A percentile compares a stretch with the other conserved stretches of the same genome.
Evolutionary conservation across 2,888 invertebrate species (phyloP).

Genomic region (Julus scanicus): DNA sequence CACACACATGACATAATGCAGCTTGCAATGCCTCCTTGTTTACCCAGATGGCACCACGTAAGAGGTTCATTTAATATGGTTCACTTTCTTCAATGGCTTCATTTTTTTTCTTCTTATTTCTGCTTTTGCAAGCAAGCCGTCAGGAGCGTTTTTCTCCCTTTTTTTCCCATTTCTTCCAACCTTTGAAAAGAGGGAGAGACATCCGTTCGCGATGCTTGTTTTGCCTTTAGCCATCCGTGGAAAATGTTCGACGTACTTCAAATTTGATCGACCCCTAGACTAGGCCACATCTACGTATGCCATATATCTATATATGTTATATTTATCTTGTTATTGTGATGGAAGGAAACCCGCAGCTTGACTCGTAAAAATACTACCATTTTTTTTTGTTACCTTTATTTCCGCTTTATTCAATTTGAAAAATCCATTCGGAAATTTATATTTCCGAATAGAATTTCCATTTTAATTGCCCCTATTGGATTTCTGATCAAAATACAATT

Average conservation of each 20-base stretch:
- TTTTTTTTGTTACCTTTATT: not conserved
- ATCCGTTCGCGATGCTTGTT: constrained; percentile 5
- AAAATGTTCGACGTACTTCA: constrained; percentile 28
- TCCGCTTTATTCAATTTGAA: not conserved
- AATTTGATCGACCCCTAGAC: not conserved
- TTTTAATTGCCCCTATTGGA: not conserved
- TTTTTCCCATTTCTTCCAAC: constrained; percentile 8
- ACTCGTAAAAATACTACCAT: not conserved
- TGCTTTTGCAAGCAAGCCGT: not conserved
- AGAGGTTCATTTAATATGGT: constrained; percentile 33
- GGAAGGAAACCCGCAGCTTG: not conserved
- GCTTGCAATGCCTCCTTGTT: constrained; percentile 5
- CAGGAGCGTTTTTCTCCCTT: not conserved
- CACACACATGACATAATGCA: not conserved
- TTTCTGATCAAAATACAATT: not conserved
- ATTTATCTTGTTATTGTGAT: not conserved
- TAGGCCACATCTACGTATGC: not conserved
- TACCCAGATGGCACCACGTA: constrained; percentile 33
- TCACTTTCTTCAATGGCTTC: constrained; percentile 33
- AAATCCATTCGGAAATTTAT: not conserved
- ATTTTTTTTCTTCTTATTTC: constrained; percentile 22
- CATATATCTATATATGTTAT: not conserved
- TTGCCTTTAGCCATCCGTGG: constrained; percentile 28
- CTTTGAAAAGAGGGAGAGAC: constrained; percentile 1
- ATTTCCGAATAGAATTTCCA: not conserved